These are phyloP conservation scores for Eidolon dupreanum DNA, from an alignment of 2,797 vertebrate species.

Conservation along the genomic window DNA sequence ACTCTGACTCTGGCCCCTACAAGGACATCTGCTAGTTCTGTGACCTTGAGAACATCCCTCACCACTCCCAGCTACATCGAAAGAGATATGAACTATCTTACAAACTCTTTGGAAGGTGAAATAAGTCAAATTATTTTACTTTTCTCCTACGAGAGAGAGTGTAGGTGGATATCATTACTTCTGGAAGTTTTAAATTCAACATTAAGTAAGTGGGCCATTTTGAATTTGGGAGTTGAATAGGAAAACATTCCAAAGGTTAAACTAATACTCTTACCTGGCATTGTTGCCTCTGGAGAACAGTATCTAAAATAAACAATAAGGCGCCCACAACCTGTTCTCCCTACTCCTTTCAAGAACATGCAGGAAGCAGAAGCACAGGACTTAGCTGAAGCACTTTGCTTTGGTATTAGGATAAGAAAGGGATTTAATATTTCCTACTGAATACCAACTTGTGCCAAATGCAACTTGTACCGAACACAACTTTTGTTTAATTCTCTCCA, in stretches of 20 bases:
- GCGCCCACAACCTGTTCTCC: neutral
- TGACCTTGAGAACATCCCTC: neutral
- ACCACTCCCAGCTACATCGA: neutral
- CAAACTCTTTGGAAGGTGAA: neutral
- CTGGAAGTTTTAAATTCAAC: neutral
- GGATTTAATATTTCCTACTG: neutral
- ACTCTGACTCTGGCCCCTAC: neutral
- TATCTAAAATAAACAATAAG: neutral
- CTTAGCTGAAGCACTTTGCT: neutral
- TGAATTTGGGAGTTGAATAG: neutral
- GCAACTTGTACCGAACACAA: accelerated
- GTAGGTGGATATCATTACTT: neutral
- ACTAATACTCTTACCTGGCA: neutral
- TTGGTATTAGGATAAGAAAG: neutral
- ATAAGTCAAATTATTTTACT: neutral
- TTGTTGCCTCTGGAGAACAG: neutral
- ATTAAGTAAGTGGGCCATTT: neutral
- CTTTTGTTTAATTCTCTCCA: neutral
- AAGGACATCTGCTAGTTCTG: neutral
- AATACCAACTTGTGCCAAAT: neutral
- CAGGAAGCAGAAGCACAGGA: neutral
- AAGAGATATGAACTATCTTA: neutral
- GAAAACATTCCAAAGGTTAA: neutral
- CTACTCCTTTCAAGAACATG: neutral
- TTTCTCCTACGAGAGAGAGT: neutral